Evolutionary conservation across 2,113 vertebrate genomes (phyloP).

Genomic region (Campylomormyrus numenius): DNA sequence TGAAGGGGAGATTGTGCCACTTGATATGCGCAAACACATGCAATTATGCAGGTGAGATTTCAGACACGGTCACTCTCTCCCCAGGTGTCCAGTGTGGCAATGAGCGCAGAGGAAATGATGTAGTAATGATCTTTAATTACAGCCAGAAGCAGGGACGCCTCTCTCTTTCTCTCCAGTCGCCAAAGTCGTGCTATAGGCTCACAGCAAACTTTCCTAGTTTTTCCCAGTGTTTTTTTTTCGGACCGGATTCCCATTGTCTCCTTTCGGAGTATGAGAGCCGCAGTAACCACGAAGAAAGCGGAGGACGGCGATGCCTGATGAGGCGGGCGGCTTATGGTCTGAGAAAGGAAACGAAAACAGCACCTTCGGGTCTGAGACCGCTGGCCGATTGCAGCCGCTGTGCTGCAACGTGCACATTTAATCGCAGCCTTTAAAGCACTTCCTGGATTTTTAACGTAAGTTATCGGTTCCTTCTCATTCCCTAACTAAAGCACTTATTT

Average conservation of each 20-base stretch:
- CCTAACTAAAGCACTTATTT: background rate
- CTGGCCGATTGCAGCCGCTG: background rate
- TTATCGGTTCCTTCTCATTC: background rate
- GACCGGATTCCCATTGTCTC: background rate
- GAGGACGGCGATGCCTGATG: constrained; percentile 38
- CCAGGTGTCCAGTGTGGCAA: constrained; percentile 37
- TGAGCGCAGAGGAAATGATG: constrained; percentile 64
- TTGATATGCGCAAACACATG: background rate
- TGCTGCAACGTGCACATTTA: background rate
- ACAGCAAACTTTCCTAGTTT: background rate
- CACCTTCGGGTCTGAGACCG: background rate
- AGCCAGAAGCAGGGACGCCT: constrained; percentile 59
- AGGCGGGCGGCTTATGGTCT: background rate
- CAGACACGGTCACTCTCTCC: background rate
- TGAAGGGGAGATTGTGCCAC: background rate
- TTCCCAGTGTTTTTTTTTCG: background rate
- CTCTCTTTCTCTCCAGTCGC: constrained; percentile 38
- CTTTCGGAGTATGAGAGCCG: constrained; percentile 28
- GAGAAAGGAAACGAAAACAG: background rate
- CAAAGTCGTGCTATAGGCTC: background rate
- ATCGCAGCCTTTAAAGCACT: background rate
- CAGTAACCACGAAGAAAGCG: constrained; percentile 7
- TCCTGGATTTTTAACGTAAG: background rate
- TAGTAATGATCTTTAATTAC: constrained; percentile 58
- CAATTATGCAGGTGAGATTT: background rate